These are phyloP conservation scores for Caracal caracal DNA, from an alignment of 2,113 vertebrate species.

Conservation along the genomic window DNA sequence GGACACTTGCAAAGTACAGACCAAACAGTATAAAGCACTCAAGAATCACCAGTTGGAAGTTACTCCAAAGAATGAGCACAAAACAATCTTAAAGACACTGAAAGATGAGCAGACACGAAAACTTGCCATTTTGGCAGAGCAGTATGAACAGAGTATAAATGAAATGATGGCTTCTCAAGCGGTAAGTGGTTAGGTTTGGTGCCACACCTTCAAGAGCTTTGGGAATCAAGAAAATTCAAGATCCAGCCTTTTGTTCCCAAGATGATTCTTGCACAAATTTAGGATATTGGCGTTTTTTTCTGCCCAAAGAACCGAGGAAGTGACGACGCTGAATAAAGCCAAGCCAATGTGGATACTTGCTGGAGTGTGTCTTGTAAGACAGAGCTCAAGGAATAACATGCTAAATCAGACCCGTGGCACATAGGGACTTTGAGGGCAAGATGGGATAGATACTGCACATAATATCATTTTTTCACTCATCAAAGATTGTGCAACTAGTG, in stretches of 20 bases:
- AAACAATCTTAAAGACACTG: slow-evolving; percentile 97
- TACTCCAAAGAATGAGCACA: slow-evolving; percentile 99
- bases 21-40: slow-evolving; percentile 99
- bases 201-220: slow-evolving; percentile 63
- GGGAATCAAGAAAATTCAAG: slow-evolving; percentile 71
- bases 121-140: slow-evolving; percentile 98
- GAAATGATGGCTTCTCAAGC: slow-evolving; percentile 99
- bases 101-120: slow-evolving; percentile 99
- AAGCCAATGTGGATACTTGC: slow-evolving; percentile 59
- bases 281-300: slow-evolving; percentile 68
- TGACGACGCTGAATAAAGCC: slow-evolving; percentile 53
- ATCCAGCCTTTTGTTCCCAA: slow-evolving; percentile 61
- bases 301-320: slow-evolving; percentile 46
- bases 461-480: neutral
- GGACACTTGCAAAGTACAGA: slow-evolving; percentile 99
- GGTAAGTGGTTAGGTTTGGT: slow-evolving; percentile 85
- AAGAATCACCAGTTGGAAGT: slow-evolving; percentile 99
- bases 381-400: slow-evolving; percentile 38
- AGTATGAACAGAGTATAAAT: slow-evolving; percentile 99
- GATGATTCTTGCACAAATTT: slow-evolving; percentile 64
- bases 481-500: neutral
- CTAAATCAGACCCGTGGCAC: slow-evolving; percentile 34
- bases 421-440: slow-evolving; percentile 26
- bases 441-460: neutral
- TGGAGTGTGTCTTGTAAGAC: slow-evolving; percentile 39